Evolutionary conservation across 2,888 invertebrate genomes (phyloP).

Genomic region (Sthenelais limicola): DNA sequence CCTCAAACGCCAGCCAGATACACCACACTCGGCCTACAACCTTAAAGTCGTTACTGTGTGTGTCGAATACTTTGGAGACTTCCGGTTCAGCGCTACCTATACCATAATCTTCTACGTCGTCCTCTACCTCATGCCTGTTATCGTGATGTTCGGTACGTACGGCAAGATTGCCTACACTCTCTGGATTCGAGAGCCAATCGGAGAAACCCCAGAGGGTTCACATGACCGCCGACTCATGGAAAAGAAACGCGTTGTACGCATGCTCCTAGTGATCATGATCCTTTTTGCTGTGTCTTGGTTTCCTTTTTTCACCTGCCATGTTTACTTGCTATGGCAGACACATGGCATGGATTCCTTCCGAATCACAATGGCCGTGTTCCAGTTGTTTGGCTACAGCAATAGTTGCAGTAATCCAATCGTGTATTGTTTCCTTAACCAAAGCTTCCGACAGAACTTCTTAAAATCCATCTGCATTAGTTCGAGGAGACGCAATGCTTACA

Average conservation of each 20-base stretch:
- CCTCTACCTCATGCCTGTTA: slow-evolving; percentile 58
- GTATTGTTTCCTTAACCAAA: slow-evolving; percentile 65
- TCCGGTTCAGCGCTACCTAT: slow-evolving; percentile 51
- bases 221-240: slow-evolving; percentile 53
- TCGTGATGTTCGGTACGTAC: slow-evolving; percentile 59
- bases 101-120: slow-evolving; percentile 56
- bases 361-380: slow-evolving; percentile 56
- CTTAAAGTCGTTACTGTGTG: too few relatives aligned
- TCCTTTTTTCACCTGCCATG: slow-evolving; percentile 60
- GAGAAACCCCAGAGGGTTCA: slow-evolving; percentile 54
- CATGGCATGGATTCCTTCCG: slow-evolving; percentile 46
- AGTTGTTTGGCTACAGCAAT: slow-evolving; percentile 62
- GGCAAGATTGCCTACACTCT: slow-evolving; percentile 58
- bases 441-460: slow-evolving; percentile 59
- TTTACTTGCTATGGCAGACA: slow-evolving; percentile 55
- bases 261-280: slow-evolving; percentile 59
- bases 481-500: slow-evolving; percentile 3
- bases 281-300: slow-evolving; percentile 62
- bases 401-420: slow-evolving; percentile 63
- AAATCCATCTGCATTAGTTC: slow-evolving; percentile 21
- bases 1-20: slow-evolving; percentile 29
- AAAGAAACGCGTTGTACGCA: slow-evolving; percentile 59
- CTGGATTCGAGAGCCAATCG: slow-evolving; percentile 60
- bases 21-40: neutral
- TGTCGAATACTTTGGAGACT: slow-evolving; percentile 56